phyloP scores from a whole-genome alignment of 2,113 vertebrate genomes.

The Spea bombifrons region DNA sequence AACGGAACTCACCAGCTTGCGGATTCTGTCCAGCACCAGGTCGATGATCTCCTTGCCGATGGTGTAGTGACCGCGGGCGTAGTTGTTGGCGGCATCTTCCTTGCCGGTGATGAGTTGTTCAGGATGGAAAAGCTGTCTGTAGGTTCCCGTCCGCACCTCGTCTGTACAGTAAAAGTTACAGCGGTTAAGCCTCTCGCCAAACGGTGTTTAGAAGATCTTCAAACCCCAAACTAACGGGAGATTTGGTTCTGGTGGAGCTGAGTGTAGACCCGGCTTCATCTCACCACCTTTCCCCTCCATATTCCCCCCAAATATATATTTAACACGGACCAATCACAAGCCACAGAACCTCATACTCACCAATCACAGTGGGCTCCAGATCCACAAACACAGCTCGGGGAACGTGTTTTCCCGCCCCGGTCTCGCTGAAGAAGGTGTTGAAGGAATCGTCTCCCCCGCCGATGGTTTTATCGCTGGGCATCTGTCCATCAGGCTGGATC shows the following conservation, averaged over 20 bases:
- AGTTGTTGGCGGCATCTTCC: slow-evolving; percentile 89
- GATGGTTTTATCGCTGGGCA: slow-evolving; percentile 53
- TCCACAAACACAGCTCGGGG: slow-evolving; percentile 78
- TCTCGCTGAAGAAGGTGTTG: slow-evolving; percentile 67
- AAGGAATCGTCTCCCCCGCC: slow-evolving; percentile 55
- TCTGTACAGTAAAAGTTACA: slow-evolving; percentile 56
- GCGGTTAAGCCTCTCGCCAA: background rate
- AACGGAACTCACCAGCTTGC: slow-evolving; percentile 72
- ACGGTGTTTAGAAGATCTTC: too few species aligned
- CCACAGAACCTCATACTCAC: slow-evolving; percentile 40
- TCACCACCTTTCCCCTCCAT: too few species aligned
- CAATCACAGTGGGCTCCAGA: slow-evolving; percentile 62
- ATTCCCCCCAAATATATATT: background rate
- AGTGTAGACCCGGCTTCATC: too few species aligned
- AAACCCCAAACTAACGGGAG: too few species aligned
- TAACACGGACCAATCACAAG: background rate
- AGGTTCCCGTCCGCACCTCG: slow-evolving; percentile 69
- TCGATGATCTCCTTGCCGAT: slow-evolving; percentile 82
- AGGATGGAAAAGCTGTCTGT: slow-evolving; percentile 74
- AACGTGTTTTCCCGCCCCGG: slow-evolving; percentile 75
- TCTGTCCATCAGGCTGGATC: slow-evolving; percentile 53
- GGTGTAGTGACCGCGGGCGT: slow-evolving; percentile 84
- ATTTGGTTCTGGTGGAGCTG: too few species aligned
- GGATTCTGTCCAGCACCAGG: slow-evolving; percentile 76
- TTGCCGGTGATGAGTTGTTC: slow-evolving; percentile 76